phyloP scores from a whole-genome alignment of 2,888 invertebrate species.

The Drosophila affinis region DNA sequence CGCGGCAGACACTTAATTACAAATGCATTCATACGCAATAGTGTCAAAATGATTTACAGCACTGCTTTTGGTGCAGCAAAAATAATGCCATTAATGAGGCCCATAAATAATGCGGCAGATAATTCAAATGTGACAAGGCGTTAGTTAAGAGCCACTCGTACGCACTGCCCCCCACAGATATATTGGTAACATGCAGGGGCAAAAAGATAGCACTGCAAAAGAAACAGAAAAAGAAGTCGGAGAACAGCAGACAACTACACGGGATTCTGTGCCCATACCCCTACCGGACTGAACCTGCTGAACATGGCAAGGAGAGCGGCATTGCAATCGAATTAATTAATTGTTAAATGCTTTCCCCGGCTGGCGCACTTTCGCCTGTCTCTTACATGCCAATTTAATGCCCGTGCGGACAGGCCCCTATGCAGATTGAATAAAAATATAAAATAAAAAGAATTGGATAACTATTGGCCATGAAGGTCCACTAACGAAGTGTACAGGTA shows the following conservation, averaged over 20 bases:
- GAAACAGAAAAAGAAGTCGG: conserved; percentile 24
- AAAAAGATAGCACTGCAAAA: conserved; percentile 3
- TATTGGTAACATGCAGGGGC: not conserved
- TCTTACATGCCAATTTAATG: conserved; percentile 65
- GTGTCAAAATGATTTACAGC: conserved; percentile 50
- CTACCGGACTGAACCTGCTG: conserved; percentile 18
- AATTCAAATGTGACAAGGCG: not conserved
- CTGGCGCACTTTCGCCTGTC: conserved; percentile 46
- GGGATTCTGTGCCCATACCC: conserved; percentile 6
- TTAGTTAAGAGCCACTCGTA: conserved; percentile 22
- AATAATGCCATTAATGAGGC: conserved; percentile 58
- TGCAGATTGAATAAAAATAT: conserved; percentile 53
- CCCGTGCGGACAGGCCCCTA: conserved; percentile 29
- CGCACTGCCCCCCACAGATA: not conserved
- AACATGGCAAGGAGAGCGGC: conserved; percentile 43
- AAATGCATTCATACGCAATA: conserved; percentile 34
- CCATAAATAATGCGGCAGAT: conserved; percentile 32
- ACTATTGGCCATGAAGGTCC: conserved; percentile 14
- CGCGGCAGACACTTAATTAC: conserved; percentile 31
- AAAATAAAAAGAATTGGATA: conserved; percentile 31
- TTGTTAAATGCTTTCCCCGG: conserved; percentile 57
- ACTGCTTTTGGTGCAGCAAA: conserved; percentile 37
- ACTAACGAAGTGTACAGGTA: conserved; percentile 9
- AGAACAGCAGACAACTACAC: conserved; percentile 52
- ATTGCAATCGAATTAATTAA: conserved; percentile 71